phyloP scores from a whole-genome alignment of 2,797 vertebrate genomes.

The Pelobates cultripes region DNA sequence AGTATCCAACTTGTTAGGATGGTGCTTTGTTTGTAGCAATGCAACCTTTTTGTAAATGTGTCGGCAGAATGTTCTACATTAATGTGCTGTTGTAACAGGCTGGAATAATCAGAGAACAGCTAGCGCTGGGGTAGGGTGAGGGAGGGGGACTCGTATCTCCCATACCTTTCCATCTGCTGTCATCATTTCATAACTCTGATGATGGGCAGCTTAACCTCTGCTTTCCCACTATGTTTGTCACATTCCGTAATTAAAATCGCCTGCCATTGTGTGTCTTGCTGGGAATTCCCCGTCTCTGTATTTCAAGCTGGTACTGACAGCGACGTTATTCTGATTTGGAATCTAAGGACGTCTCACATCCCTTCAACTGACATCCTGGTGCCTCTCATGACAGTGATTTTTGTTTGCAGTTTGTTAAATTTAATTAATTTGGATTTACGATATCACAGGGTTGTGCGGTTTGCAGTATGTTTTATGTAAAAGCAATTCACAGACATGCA shows the following conservation, averaged over 20 bases:
- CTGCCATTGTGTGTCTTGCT: not conserved
- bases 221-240: not conserved
- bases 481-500: too few relatives aligned
- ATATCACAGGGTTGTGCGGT: too few relatives aligned
- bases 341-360: not conserved
- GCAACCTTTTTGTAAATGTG: not conserved
- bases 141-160: not conserved
- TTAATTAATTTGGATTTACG: too few relatives aligned
- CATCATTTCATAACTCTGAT: constrained; percentile 7
- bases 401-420: too few relatives aligned
- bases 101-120: constrained; percentile 12
- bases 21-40: not conserved
- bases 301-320: not conserved
- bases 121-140: not conserved
- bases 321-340: not conserved
- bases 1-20: not conserved
- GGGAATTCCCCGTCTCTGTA: not conserved
- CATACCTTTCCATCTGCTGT: constrained; percentile 13
- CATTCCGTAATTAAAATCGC: not conserved
- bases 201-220: constrained; percentile 1
- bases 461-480: too few relatives aligned
- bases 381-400: too few relatives aligned
- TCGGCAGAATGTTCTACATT: constrained; percentile 6
- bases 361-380: too few relatives aligned
- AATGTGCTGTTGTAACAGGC: constrained; percentile 8